These are phyloP conservation scores for Uria lomvia DNA, from an alignment of 2,113 vertebrate genomes.

Conservation along the genomic window DNA sequence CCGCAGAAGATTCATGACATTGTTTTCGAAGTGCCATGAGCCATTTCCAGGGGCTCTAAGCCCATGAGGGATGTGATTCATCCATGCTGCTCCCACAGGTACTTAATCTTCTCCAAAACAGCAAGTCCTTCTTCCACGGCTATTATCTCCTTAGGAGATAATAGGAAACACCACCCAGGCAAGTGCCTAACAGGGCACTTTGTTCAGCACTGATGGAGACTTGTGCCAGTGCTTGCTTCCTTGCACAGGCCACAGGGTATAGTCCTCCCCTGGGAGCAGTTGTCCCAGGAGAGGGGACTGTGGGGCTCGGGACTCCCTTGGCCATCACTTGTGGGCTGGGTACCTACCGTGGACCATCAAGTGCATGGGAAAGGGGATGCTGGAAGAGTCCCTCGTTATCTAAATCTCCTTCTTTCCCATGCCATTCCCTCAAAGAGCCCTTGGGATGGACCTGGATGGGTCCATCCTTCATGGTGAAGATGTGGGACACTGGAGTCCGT, in stretches of 20 bases:
- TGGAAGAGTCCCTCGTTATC: background rate
- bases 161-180: background rate
- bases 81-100: slow-evolving; percentile 19
- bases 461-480: rapidly evolving
- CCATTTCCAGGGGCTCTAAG: slow-evolving; percentile 48
- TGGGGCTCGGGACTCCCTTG: background rate
- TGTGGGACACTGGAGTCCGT: background rate
- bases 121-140: background rate
- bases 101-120: slow-evolving; percentile 47
- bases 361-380: background rate
- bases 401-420: background rate
- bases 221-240: background rate
- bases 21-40: slow-evolving; percentile 47
- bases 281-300: background rate
- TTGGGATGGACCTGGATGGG: background rate
- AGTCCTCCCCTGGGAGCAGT: background rate
- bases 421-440: background rate
- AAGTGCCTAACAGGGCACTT: background rate
- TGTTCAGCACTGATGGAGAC: background rate
- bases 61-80: slow-evolving; percentile 54
- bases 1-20: slow-evolving; percentile 53
- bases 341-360: background rate
- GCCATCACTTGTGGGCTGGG: background rate
- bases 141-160: slow-evolving; percentile 5
- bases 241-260: background rate